Base-by-base conservation (phyloP, 2,113 vertebrate species). In the Bubo bubo region DNA sequence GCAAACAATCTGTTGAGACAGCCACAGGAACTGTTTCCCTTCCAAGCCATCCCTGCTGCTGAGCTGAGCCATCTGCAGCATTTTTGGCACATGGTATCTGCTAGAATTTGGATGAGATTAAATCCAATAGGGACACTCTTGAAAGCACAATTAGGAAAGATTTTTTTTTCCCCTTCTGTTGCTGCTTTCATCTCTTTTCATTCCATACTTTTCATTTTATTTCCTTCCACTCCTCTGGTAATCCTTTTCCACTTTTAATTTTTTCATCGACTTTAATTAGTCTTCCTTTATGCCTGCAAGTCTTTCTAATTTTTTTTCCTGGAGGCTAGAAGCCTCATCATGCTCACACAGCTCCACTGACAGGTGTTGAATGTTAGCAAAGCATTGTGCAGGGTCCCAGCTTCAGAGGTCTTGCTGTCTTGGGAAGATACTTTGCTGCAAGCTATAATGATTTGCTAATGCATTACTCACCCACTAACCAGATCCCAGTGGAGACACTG, bases 1-100 rank as follows among this genome's bases (percentile, higher is more conserved):
- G 68, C 88, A 95, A 97, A 95, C 95, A 95, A 84, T 95, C 97
- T 97, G 97, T 83, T 94, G 92, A 96, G 64, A 60, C 88, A 95
- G 47, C 86, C 86, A 91, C 68, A 84, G 82, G 88, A 95, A 50
- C 60, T 8, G 5, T 34, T 93, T 95, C 47, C 37, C 22, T 93
- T 95, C 94, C 95, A 95, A 94, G n/a, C 50, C 1, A 1, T 80
- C 88, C 82, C 82, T 84, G 92, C 76, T 91, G 72, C 68, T 86
- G 64, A 91, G 79, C 39, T 5, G 7, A 92, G 75, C 94, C 96
- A 97, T 95, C 97, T 97, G 96, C 90, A 95, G 27, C 21, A 39
- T 63, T 94, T 91, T 79, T 19, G 4, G 72, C 88, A 86, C 4
- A 27, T 86, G 34, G 3, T 93, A 17, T 66, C 47, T 90, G 45